phyloP scores from a whole-genome alignment of 1,140 invertebrate species.

The Drosophila orena region DNA sequence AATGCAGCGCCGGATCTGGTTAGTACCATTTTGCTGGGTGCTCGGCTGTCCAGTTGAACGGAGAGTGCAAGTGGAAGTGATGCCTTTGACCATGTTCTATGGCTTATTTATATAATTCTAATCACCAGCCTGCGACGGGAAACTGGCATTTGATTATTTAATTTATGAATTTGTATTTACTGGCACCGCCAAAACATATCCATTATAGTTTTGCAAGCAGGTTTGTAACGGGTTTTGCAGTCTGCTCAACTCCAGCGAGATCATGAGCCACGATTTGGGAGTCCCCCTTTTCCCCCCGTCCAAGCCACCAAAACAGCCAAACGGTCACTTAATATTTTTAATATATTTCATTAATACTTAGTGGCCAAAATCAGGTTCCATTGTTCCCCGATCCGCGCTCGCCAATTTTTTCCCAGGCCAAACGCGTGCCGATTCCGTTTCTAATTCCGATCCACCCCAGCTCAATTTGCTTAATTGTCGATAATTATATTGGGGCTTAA shows the following conservation, averaged over 20 bases:
- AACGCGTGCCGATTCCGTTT: slow-evolving; percentile 47
- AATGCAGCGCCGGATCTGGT: slow-evolving; percentile 6
- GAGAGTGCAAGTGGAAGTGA: slow-evolving; percentile 81
- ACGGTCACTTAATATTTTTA: slow-evolving; percentile 27
- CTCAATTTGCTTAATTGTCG: slow-evolving; percentile 48
- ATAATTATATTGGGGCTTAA: slow-evolving; percentile 55
- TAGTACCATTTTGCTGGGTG: slow-evolving; percentile 75
- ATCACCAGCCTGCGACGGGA: slow-evolving; percentile 48
- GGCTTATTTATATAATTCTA: slow-evolving; percentile 82
- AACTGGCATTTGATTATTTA: slow-evolving; percentile 75
- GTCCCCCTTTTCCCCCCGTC: slow-evolving; percentile 21
- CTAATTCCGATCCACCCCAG: slow-evolving; percentile 3
- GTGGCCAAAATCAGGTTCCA: slow-evolving; percentile 53
- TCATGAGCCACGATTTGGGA: neutral
- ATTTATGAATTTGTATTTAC: slow-evolving; percentile 78
- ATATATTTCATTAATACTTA: slow-evolving; percentile 36
- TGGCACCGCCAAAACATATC: slow-evolving; percentile 70
- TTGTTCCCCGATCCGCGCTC: slow-evolving; percentile 26
- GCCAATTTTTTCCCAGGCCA: slow-evolving; percentile 48
- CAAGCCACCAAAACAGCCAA: neutral
- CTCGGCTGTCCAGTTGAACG: slow-evolving; percentile 67
- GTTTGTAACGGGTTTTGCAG: slow-evolving; percentile 67
- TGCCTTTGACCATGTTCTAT: slow-evolving; percentile 51
- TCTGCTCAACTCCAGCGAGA: slow-evolving; percentile 15
- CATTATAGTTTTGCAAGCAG: slow-evolving; percentile 79